phyloP scores from a whole-genome alignment of 1,140 invertebrate species.

The Drosophila micromelanica region DNA sequence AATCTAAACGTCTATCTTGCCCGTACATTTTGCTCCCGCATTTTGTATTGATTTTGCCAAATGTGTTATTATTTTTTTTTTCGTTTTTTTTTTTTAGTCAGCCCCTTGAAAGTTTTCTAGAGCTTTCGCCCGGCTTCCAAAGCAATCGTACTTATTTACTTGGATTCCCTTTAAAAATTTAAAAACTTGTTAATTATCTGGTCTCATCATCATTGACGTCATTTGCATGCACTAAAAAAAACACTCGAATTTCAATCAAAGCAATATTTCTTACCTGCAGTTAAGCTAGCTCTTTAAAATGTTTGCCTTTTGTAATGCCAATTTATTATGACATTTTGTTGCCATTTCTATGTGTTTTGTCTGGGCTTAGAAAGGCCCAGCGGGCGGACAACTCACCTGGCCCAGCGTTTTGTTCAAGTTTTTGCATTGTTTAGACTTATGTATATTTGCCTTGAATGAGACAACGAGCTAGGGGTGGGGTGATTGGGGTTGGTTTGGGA shows the following conservation, averaged over 20 bases:
- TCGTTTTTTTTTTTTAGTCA: background rate
- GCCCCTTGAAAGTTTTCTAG: conserved; percentile 46
- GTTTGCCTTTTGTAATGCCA: conserved; percentile 43
- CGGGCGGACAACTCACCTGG: conserved; percentile 14
- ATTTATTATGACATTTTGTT: conserved; percentile 38
- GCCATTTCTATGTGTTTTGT: conserved; percentile 20
- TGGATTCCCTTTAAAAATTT: conserved; percentile 12
- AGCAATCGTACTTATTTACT: conserved; percentile 9
- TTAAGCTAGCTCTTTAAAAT: conserved; percentile 4
- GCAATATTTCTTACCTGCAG: conserved; percentile 21
- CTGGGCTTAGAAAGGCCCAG: background rate
- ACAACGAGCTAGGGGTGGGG: background rate
- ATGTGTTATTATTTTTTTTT: conserved; percentile 3
- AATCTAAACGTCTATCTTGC: conserved; percentile 39
- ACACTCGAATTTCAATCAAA: conserved; percentile 59
- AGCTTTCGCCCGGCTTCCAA: conserved; percentile 3
- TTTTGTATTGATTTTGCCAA: conserved; percentile 37
- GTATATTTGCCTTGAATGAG: conserved; percentile 66
- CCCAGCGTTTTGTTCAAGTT: conserved; percentile 65
- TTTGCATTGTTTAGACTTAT: conserved; percentile 62
- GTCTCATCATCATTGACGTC: conserved; percentile 46
- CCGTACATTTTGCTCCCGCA: conserved; percentile 31
- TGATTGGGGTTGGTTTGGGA: background rate
- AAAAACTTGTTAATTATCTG: conserved; percentile 50
- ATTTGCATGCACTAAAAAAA: conserved; percentile 54